A percentile compares a stretch with the other conserved stretches of the same genome.
Conservation (phyloP, 2,113 vertebrate species). For the Uropsilus gracilis region DNA sequence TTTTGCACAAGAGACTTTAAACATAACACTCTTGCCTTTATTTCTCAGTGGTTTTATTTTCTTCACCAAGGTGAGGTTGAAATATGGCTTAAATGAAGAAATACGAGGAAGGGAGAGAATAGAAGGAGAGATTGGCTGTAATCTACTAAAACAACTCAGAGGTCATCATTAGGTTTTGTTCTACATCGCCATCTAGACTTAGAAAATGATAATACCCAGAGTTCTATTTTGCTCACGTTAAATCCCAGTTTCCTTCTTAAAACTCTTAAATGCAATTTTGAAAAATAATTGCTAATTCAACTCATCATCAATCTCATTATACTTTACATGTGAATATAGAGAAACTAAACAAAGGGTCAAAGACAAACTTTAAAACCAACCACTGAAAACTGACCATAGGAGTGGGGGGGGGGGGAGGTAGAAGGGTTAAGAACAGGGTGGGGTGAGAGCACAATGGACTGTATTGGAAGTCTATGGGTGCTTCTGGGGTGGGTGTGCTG, state of each 20-base stretch:
- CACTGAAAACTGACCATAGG: no score
- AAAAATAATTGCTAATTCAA: conserved; percentile 44
- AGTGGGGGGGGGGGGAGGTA: no score
- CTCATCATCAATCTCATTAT: conserved; percentile 11
- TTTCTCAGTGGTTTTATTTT: neutral
- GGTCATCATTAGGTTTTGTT: neutral
- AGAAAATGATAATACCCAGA: neutral
- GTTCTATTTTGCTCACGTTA: neutral
- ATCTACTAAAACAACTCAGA: neutral
- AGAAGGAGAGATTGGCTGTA: neutral
- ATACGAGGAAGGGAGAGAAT: neutral
- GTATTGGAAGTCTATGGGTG: no score
- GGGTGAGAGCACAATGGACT: no score
- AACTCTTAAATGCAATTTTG: neutral
- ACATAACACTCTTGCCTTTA: neutral
- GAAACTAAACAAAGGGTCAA: no score
- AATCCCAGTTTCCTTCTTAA: conserved; percentile 5
- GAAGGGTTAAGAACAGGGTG: no score
- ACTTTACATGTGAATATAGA: neutral
- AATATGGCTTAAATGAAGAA: neutral
- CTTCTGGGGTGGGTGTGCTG: no score
- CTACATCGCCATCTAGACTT: neutral
- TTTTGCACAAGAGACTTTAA: conserved; percentile 1
- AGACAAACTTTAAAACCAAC: no score
- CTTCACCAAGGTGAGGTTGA: neutral